Percentiles rank a stretch among this genome's conserved stretches.
Evolutionary conservation across 2,888 invertebrate species (phyloP).

Genomic region (Isotomurus palustris): DNA sequence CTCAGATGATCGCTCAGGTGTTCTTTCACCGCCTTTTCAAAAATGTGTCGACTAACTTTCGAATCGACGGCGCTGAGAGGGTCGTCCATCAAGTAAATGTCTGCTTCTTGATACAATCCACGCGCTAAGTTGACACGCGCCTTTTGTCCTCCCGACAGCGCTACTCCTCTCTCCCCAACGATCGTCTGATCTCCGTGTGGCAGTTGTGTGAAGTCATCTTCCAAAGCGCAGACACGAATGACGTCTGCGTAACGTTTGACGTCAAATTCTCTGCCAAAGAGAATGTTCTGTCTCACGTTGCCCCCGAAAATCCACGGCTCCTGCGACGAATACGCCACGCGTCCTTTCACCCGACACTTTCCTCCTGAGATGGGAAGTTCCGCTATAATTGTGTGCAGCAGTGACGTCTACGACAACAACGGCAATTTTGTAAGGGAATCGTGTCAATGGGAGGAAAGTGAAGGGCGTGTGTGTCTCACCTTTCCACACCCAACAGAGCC

Average conservation of each 20-base stretch:
- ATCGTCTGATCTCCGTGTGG: conserved; percentile 51
- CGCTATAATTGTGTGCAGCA: conserved; percentile 65
- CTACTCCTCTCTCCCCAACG: conserved; percentile 57
- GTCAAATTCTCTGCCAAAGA: conserved; percentile 37
- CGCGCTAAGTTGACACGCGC: conserved; percentile 52
- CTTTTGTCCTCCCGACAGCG: conserved; percentile 56
- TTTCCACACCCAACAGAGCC: conserved; percentile 41
- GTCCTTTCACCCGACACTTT: conserved; percentile 60
- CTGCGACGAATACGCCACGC: conserved; percentile 61
- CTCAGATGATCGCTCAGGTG: conserved; percentile 50
- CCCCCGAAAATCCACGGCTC: conserved; percentile 47
- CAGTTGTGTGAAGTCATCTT: conserved; percentile 48
- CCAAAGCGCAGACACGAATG: conserved; percentile 31
- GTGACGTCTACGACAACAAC: conserved; percentile 32
- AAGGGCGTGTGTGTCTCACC: too few species aligned
- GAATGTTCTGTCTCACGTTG: conserved; percentile 38
- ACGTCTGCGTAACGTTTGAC: conserved; percentile 24
- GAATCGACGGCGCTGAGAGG: conserved; percentile 55
- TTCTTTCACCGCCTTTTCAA: conserved; percentile 49
- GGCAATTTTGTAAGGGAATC: too few species aligned
- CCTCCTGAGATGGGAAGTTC: conserved; percentile 65
- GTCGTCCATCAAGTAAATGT: conserved; percentile 55
- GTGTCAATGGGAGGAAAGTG: too few species aligned
- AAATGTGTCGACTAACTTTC: conserved; percentile 38
- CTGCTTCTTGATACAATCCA: conserved; percentile 35